Base-by-base conservation (phyloP, 1,140 invertebrate genomes). In the Leucophenga varia region DNA sequence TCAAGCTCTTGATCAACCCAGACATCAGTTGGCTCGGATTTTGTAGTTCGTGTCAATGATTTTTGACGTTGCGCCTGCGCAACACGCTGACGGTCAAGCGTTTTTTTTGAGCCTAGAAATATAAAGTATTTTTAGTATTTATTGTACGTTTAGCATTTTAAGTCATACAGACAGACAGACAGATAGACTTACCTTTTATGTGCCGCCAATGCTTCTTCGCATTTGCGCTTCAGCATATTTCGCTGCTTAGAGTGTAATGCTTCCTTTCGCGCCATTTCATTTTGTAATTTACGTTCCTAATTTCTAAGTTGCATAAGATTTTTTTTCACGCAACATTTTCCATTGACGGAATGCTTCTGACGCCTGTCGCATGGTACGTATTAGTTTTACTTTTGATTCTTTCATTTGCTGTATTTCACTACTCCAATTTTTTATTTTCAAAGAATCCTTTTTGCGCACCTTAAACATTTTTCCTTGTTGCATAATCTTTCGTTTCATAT, bases 281-380 rank as follows among this genome's bases (percentile, higher is more conserved):
- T 87, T 47, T 89, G 83, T 28, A 87, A 81, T 61, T 91, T 92
- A 34, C 88, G 79, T 70, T 93, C 91, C 68, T 92, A 84, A 58
- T 85, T 83, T 55, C 86, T 86, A 1, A 95, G 75, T 56, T 88
- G 86, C 7, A 82, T 79, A 14, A 95, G 69, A 59, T n/a, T 95
- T 89, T 40, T 86, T 85, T 50, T 95, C 90, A 50, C 89, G 87
- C 55, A 85, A 78, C 34, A 82, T 69, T 67, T 90, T 91, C 85
- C 86, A 94, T 38, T 84, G 83, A 13, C 85, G 81, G 76, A 92
- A 95, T 49, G 83, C 84, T 36, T 93, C 90, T 13, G 84, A 83
- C 60, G 95, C 93, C 44, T 82, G 81, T 10, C 88, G 85, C 88
- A 95, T 94, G 63, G 89, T 85, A 25, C 84, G 84, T 49, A 95